These are phyloP conservation scores for Zoanthus sociatus DNA, from an alignment of 92 coral and sea anemone species.

Conservation along the genomic window DNA sequence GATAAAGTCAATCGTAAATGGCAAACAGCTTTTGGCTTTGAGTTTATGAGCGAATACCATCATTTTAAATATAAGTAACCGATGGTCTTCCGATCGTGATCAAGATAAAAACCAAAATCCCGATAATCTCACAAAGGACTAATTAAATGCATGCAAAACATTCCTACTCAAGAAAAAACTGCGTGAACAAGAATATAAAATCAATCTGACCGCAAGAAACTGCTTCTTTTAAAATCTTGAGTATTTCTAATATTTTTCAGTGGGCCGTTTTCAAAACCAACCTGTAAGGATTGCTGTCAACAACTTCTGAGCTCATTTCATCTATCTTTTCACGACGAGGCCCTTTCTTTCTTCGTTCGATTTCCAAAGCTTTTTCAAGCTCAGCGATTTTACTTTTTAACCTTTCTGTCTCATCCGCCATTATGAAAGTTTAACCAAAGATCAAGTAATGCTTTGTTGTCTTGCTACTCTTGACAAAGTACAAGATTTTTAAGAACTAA, in stretches of 20 bases:
- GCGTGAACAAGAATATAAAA: no score
- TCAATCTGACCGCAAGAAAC: no score
- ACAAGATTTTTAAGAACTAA: background rate
- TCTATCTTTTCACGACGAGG: slow-evolving; percentile 81
- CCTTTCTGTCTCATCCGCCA: slow-evolving; percentile 87
- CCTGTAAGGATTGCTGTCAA: slow-evolving; percentile 98
- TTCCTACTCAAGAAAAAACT: no score
- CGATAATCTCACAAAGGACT: no score
- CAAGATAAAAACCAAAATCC: background rate
- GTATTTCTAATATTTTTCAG: background rate
- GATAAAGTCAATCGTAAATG: background rate
- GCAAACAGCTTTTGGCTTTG: background rate
- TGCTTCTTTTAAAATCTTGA: no score
- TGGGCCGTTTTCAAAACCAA: slow-evolving; percentile 16
- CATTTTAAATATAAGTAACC: background rate
- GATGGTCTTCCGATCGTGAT: background rate
- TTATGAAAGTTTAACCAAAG: slow-evolving; percentile 22
- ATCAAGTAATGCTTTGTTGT: background rate
- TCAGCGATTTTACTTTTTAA: slow-evolving; percentile 83
- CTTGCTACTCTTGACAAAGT: background rate
- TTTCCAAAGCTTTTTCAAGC: slow-evolving; percentile 84
- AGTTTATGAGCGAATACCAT: background rate
- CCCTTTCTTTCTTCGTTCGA: slow-evolving; percentile 77
- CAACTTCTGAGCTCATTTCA: slow-evolving; percentile 91
- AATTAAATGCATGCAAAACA: no score